These are phyloP conservation scores for Perca fluviatilis DNA, from an alignment of 2,113 vertebrate genomes.

Conservation along the genomic window DNA sequence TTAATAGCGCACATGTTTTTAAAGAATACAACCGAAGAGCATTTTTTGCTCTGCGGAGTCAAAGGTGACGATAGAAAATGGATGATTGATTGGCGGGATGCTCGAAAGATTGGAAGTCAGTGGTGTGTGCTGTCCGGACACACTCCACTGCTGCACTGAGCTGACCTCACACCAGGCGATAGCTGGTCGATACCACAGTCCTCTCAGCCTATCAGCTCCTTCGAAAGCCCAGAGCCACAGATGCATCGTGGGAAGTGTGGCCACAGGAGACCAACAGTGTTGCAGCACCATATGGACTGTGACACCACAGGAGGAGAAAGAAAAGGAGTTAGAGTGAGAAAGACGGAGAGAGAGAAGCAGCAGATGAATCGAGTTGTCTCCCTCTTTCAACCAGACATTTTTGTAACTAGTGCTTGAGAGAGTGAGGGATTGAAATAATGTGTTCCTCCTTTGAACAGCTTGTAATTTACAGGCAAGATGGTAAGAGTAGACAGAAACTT, in stretches of 20 bases:
- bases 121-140: conserved; percentile 73
- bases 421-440: conserved; percentile 21
- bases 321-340: conserved; percentile 67
- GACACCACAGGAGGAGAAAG: conserved; percentile 76
- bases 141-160: conserved; percentile 68
- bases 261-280: conserved; percentile 85
- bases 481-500: neutral
- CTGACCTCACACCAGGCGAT: conserved; percentile 78
- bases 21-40: conserved; percentile 22
- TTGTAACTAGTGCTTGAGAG: conserved; percentile 18
- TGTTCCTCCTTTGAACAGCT: conserved; percentile 36
- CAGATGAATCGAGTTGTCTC: conserved; percentile 44
- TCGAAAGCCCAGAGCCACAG: conserved; percentile 77
- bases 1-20: conserved; percentile 1
- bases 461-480: conserved; percentile 30
- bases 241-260: conserved; percentile 87
- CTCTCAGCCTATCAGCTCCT: conserved; percentile 79
- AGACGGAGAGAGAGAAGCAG: conserved; percentile 52
- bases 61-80: conserved; percentile 54
- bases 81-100: conserved; percentile 62
- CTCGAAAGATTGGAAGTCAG: conserved; percentile 66
- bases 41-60: conserved; percentile 1
- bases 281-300: conserved; percentile 85
- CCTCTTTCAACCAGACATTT: conserved; percentile 44
- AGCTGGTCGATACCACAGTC: conserved; percentile 78